These are phyloP conservation scores for Diorhabda sublineata DNA, from an alignment of 1,140 invertebrate genomes.

Conservation along the genomic window DNA sequence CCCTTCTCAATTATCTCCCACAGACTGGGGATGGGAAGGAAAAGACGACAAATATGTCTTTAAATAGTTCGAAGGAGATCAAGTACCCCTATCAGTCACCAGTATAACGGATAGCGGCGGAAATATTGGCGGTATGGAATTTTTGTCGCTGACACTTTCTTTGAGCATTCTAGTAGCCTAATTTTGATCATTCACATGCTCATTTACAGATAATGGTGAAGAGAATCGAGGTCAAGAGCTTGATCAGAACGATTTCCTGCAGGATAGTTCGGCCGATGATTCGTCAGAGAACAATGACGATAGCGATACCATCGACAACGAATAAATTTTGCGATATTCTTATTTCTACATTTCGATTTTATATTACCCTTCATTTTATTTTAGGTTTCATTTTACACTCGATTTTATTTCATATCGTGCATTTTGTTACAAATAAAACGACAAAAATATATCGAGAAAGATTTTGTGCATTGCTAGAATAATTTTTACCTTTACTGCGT, in stretches of 20 bases:
- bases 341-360: background rate
- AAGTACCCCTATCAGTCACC: conserved; percentile 8
- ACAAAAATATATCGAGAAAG: conserved; percentile 5
- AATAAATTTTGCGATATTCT: conserved; percentile 5
- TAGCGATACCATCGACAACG: conserved; percentile 11
- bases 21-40: conserved; percentile 16
- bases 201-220: conserved; percentile 6
- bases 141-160: conserved; percentile 10
- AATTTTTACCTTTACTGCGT: conserved; percentile 10
- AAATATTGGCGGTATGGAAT: conserved; percentile 14
- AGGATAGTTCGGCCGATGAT: conserved; percentile 10
- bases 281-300: conserved; percentile 12
- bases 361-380: background rate
- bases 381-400: background rate
- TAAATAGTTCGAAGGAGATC: conserved; percentile 19
- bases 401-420: conserved; percentile 6
- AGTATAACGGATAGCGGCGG: conserved; percentile 14
- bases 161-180: background rate
- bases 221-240: conserved; percentile 4
- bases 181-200: conserved; percentile 7
- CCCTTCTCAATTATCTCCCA: conserved; percentile 1
- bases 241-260: conserved; percentile 7
- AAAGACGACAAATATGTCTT: conserved; percentile 13
- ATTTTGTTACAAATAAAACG: conserved; percentile 8
- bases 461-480: conserved; percentile 4